Conservation (phyloP, 2,797 vertebrate genomes). For the Sparidentex hasta region DNA sequence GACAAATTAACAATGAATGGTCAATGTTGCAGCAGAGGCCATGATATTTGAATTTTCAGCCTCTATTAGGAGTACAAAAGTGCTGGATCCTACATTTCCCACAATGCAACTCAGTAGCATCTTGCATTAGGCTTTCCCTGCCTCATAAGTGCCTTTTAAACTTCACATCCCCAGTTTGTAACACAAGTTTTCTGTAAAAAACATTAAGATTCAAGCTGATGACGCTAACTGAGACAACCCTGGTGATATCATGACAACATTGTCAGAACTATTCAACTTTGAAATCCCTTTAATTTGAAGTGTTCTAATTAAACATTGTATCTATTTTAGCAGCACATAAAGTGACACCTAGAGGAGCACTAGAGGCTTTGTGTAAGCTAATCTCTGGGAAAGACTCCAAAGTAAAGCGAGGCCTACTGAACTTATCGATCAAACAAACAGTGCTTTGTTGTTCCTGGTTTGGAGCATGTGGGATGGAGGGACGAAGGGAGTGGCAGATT, state of each 20-base stretch:
- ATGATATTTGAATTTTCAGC: too few species aligned
- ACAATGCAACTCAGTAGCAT: too few species aligned
- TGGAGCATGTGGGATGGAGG: slow-evolving; percentile 60
- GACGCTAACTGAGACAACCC: too few species aligned
- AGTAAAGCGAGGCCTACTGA: slow-evolving; percentile 49
- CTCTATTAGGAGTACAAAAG: too few species aligned
- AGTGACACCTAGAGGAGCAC: slow-evolving; percentile 4
- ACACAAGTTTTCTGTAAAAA: not conserved
- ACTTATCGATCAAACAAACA: slow-evolving; percentile 72
- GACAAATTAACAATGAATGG: too few species aligned
- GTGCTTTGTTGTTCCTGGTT: slow-evolving; percentile 66
- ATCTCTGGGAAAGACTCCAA: slow-evolving; percentile 51
- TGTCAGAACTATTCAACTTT: too few species aligned
- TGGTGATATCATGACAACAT: too few species aligned
- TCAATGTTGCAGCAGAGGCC: too few species aligned
- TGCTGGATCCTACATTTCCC: too few species aligned
- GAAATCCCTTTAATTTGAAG: too few species aligned
- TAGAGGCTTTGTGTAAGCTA: slow-evolving; percentile 22
- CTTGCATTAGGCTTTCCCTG: too few species aligned
- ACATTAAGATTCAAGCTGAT: not conserved
- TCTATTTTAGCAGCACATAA: not conserved
- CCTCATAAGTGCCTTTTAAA: too few species aligned
- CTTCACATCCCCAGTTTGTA: not conserved
- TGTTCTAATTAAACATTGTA: not conserved
- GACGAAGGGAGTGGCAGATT: slow-evolving; percentile 69